Evolutionary conservation across 2,888 invertebrate species (phyloP).

Genomic region (Cerastis rubricosa): DNA sequence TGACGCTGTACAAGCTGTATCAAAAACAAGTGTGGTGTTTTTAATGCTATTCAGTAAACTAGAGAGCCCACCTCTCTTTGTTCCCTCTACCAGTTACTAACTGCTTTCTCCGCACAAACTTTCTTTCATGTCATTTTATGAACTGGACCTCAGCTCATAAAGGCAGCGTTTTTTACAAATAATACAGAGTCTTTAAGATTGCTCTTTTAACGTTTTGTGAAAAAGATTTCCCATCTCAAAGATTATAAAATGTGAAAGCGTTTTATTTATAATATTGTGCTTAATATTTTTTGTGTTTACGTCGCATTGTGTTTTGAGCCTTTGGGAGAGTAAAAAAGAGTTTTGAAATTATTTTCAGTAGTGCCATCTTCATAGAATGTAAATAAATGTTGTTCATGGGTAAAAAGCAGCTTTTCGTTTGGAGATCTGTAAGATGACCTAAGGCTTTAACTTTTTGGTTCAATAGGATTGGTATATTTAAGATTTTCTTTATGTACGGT

Average conservation of each 20-base stretch:
- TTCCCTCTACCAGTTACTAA: background rate
- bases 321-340: slow-evolving; percentile 38
- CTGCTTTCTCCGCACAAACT: background rate
- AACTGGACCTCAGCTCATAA: background rate
- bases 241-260: slow-evolving; percentile 43
- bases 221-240: slow-evolving; percentile 40
- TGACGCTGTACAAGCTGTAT: too few species aligned
- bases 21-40: too few species aligned
- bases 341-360: slow-evolving; percentile 36
- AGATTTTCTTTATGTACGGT: background rate
- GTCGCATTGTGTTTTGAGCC: slow-evolving; percentile 35
- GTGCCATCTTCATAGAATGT: slow-evolving; percentile 26
- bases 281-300: slow-evolving; percentile 43
- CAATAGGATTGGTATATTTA: background rate
- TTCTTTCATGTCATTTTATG: background rate
- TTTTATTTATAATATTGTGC: slow-evolving; percentile 52
- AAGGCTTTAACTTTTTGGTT: background rate
- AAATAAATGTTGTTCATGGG: slow-evolving; percentile 29
- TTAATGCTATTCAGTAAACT: background rate
- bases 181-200: slow-evolving; percentile 5
- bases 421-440: background rate
- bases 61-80: too few species aligned
- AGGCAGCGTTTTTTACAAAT: slow-evolving; percentile 5
- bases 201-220: slow-evolving; percentile 26
- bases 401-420: slow-evolving; percentile 16